Percentiles rank a stretch among this genome's conserved stretches.
phyloP scores from a whole-genome alignment of 2,888 invertebrate genomes.

The Invenusta paracnida region DNA sequence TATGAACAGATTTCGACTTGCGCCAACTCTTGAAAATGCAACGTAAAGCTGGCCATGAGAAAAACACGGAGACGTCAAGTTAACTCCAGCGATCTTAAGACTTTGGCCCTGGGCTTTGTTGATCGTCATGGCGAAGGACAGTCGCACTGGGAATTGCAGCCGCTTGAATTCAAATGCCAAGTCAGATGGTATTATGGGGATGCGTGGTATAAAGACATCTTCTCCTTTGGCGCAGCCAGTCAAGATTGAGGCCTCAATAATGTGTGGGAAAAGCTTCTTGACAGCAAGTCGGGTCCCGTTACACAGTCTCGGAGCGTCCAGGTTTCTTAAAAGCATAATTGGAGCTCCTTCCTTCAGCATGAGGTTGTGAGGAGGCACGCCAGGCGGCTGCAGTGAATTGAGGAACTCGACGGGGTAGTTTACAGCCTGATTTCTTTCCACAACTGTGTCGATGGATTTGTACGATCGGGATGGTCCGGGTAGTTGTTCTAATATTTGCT shows the following conservation, averaged over 20 bases:
- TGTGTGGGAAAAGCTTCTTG: constrained; percentile 31
- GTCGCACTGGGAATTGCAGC: constrained; percentile 43
- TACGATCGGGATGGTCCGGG: constrained; percentile 36
- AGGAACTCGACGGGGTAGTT: constrained; percentile 46
- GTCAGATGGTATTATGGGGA: constrained; percentile 30
- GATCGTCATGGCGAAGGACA: constrained; percentile 43
- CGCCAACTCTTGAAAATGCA: constrained; percentile 38
- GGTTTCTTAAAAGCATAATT: constrained; percentile 46
- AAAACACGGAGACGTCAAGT: constrained; percentile 40
- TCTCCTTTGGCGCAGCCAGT: constrained; percentile 41
- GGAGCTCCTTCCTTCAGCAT: constrained; percentile 42
- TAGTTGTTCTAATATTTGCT: constrained; percentile 38
- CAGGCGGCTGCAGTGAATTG: constrained; percentile 45
- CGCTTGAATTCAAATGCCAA: constrained; percentile 31
- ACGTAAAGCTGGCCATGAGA: constrained; percentile 45
- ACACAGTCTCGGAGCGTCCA: constrained; percentile 45
- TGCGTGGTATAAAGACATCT: constrained; percentile 42
- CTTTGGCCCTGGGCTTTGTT: constrained; percentile 46
- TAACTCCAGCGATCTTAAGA: constrained; percentile 39
- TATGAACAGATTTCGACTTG: constrained; percentile 31
- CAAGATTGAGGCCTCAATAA: constrained; percentile 39
- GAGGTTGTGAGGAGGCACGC: constrained; percentile 45
- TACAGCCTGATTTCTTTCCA: constrained; percentile 38
- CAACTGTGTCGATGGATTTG: constrained; percentile 38
- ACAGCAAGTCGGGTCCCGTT: constrained; percentile 46